Conservation (phyloP, 2,888 invertebrate species). For the Agriotes lineatus region DNA sequence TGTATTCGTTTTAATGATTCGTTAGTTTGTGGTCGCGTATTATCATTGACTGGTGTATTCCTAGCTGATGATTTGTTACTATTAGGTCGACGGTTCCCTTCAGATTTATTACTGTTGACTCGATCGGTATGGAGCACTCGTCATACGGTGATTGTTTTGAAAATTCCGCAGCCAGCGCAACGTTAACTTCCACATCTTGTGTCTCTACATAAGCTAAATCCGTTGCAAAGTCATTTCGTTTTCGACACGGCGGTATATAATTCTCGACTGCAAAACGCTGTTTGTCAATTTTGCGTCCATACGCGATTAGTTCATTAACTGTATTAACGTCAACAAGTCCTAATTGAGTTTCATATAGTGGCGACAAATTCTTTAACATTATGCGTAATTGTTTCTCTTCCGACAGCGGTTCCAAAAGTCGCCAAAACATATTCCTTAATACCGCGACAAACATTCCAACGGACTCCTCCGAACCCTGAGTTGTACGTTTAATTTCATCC, state of each 20-base stretch:
- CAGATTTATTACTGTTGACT: not conserved
- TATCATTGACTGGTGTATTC: too few species aligned
- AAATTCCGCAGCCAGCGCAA: too few species aligned
- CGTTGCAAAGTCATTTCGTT: not conserved
- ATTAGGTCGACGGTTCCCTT: not conserved
- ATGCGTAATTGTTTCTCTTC: too few species aligned
- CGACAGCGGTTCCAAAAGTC: too few species aligned
- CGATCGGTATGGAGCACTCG: not conserved
- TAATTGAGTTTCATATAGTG: too few species aligned
- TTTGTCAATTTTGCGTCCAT: not conserved
- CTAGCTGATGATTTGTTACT: too few species aligned
- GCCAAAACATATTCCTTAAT: too few species aligned
- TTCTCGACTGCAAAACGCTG: not conserved
- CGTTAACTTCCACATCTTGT: too few species aligned
- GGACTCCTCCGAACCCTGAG: not conserved
- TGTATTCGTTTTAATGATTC: too few species aligned
- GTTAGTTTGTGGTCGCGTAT: too few species aligned
- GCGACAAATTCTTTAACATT: too few species aligned
- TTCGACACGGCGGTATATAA: not conserved
- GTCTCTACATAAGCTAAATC: slow-evolving; percentile 1
- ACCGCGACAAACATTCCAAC: not conserved
- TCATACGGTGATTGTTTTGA: not conserved
- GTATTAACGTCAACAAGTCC: too few species aligned
- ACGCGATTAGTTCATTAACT: not conserved
- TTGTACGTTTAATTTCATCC: not conserved